phyloP scores from a whole-genome alignment of 2,888 invertebrate genomes.

The Ernsta delagoae region DNA sequence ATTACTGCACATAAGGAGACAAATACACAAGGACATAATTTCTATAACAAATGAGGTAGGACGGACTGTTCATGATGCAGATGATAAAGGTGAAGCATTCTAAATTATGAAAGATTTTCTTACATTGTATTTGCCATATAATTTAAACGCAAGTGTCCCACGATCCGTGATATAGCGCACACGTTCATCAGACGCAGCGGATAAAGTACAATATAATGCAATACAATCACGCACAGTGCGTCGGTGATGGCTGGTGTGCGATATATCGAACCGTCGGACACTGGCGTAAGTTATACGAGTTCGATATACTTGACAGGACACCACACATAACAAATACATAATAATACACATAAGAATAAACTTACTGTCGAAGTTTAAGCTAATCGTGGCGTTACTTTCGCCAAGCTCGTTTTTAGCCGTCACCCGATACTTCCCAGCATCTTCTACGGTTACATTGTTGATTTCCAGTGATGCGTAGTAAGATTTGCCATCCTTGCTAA shows the following conservation, averaged over 20 bases:
- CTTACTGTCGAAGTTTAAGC: conserved; percentile 99
- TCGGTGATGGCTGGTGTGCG: too few relatives aligned
- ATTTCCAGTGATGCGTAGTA: conserved; percentile 97
- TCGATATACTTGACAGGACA: conserved; percentile 2
- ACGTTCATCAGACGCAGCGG: too few relatives aligned
- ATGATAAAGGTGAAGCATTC: conserved; percentile 2
- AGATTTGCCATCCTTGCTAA: conserved; percentile 96
- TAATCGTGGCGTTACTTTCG: conserved; percentile 98
- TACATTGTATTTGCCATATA: conserved; percentile 5
- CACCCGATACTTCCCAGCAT: conserved; percentile 98
- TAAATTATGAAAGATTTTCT: conserved; percentile 21
- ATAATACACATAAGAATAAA: conserved; percentile 53
- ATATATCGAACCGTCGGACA: too few relatives aligned
- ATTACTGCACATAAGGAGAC: neutral
- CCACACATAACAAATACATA: conserved; percentile 14
- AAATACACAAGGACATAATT: neutral
- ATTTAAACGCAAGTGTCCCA: neutral
- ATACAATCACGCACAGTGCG: too few relatives aligned
- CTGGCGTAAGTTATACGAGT: neutral
- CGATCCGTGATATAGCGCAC: too few relatives aligned
- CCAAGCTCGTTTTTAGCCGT: conserved; percentile 99
- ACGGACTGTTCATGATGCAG: conserved; percentile 5
- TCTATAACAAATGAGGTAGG: neutral
- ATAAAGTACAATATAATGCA: too few relatives aligned
- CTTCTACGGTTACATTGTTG: conserved; percentile 97